Evolutionary conservation across 2,113 vertebrate species (phyloP).

Genomic region (Coryphaenoides rupestris): DNA sequence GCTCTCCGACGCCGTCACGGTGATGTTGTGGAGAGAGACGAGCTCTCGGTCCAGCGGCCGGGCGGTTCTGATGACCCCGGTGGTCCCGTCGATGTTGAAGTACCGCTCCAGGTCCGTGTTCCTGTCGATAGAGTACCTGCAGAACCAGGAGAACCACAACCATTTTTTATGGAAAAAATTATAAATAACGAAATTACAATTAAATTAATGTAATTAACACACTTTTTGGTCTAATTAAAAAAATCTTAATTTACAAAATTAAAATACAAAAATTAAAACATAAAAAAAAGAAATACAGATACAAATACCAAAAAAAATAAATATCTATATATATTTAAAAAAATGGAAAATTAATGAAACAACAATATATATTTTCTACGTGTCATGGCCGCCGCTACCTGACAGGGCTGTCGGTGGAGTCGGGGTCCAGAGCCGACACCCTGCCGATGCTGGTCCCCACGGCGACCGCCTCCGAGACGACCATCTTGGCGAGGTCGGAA

Average conservation of each 20-base stretch:
- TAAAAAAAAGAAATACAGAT: too few species aligned
- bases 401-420: slow-evolving; percentile 78
- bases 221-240: too few species aligned
- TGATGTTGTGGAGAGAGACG: slow-evolving; percentile 83
- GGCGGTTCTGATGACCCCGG: slow-evolving; percentile 73
- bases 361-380: neutral
- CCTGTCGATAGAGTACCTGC: slow-evolving; percentile 86
- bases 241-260: too few species aligned
- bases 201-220: neutral
- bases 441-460: slow-evolving; percentile 80
- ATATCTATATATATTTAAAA: too few species aligned
- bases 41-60: slow-evolving; percentile 80
- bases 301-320: too few species aligned
- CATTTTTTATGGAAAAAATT: too few species aligned
- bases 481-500: slow-evolving; percentile 73
- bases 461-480: slow-evolving; percentile 81
- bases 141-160: neutral
- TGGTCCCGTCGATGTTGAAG: slow-evolving; percentile 84
- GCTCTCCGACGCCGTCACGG: slow-evolving; percentile 82
- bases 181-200: neutral
- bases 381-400: slow-evolving; percentile 58
- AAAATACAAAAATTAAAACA: too few species aligned
- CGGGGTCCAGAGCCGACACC: slow-evolving; percentile 82
- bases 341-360: too few species aligned
- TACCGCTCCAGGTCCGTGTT: slow-evolving; percentile 86